Evolutionary conservation across 2,888 invertebrate species (phyloP).

Genomic region (Biston betularia): DNA sequence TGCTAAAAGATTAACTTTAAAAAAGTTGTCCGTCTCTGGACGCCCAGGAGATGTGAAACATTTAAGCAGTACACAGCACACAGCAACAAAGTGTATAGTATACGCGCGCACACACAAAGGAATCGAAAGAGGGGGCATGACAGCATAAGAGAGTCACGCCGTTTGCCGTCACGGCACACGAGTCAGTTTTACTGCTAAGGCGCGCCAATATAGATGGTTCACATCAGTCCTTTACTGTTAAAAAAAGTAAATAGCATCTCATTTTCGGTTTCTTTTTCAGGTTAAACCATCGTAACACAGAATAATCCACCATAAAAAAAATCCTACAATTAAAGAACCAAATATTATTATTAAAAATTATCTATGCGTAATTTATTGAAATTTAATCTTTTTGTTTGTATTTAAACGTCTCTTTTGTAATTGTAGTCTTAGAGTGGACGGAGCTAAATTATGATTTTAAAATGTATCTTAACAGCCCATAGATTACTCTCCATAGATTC

Average conservation of each 20-base stretch:
- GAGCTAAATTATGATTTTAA: slow-evolving; percentile 71
- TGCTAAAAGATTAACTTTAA: too few relatives aligned
- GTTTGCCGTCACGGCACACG: too few relatives aligned
- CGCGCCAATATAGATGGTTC: too few relatives aligned
- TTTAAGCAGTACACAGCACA: too few relatives aligned
- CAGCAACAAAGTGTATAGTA: too few relatives aligned
- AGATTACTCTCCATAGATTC: too few relatives aligned
- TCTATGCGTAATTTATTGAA: slow-evolving; percentile 78
- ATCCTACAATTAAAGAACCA: slow-evolving; percentile 77
- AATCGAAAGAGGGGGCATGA: too few relatives aligned
- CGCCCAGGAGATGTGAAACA: too few relatives aligned
- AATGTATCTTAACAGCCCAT: slow-evolving; percentile 53
- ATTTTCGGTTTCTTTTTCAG: slow-evolving; percentile 35
- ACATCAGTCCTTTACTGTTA: background rate
- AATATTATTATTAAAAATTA: slow-evolving; percentile 79
- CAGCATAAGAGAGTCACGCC: too few relatives aligned
- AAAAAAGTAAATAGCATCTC: slow-evolving; percentile 12
- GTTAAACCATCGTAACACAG: slow-evolving; percentile 72
- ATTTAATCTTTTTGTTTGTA: slow-evolving; percentile 55
- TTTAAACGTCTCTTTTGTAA: slow-evolving; percentile 54
- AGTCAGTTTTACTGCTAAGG: too few relatives aligned
- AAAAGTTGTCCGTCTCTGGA: too few relatives aligned
- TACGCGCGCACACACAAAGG: too few relatives aligned
- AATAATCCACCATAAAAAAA: slow-evolving; percentile 60
- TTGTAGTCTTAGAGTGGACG: slow-evolving; percentile 59